Conservation (phyloP, 1,140 invertebrate species). For the Diploscapter pachys region DNA sequence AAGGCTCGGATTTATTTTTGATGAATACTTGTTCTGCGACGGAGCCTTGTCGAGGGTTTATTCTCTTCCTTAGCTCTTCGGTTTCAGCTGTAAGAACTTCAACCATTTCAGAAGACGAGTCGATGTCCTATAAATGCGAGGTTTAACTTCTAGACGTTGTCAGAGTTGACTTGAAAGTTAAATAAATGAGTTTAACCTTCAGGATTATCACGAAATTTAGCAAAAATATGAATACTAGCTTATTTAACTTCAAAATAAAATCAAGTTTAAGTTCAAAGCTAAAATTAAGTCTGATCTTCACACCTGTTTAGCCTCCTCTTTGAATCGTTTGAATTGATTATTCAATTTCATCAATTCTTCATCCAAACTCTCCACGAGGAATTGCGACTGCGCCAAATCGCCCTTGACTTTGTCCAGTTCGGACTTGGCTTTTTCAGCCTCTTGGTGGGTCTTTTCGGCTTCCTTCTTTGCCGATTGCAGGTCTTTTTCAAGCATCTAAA, state of each 20-base stretch:
- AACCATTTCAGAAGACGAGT: conserved; percentile 37
- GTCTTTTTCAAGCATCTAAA: conserved; percentile 28
- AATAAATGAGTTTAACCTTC: too few species aligned
- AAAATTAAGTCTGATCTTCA: too few species aligned
- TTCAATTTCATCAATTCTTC: conserved; percentile 24
- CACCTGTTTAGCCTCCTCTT: conserved; percentile 36
- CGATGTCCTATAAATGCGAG: conserved; percentile 22
- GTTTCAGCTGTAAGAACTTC: conserved; percentile 31
- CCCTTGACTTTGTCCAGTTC: conserved; percentile 34
- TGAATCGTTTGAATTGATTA: conserved; percentile 30
- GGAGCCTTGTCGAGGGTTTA: conserved; percentile 35
- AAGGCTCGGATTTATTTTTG: too few species aligned
- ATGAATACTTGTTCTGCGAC: conserved; percentile 25
- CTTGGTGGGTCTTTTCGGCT: conserved; percentile 23
- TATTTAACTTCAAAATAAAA: too few species aligned
- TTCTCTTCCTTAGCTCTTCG: conserved; percentile 27
- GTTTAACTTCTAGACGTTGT: too few species aligned
- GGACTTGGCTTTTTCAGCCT: conserved; percentile 12
- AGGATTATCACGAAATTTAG: too few species aligned
- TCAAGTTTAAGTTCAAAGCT: too few species aligned
- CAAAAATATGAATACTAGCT: too few species aligned
- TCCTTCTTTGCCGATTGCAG: conserved; percentile 15
- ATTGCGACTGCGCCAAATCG: conserved; percentile 14
- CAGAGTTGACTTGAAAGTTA: too few species aligned
- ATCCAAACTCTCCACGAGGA: conserved; percentile 25